Conservation (phyloP, 2,888 invertebrate genomes). For the Hemaris fuciformis region DNA sequence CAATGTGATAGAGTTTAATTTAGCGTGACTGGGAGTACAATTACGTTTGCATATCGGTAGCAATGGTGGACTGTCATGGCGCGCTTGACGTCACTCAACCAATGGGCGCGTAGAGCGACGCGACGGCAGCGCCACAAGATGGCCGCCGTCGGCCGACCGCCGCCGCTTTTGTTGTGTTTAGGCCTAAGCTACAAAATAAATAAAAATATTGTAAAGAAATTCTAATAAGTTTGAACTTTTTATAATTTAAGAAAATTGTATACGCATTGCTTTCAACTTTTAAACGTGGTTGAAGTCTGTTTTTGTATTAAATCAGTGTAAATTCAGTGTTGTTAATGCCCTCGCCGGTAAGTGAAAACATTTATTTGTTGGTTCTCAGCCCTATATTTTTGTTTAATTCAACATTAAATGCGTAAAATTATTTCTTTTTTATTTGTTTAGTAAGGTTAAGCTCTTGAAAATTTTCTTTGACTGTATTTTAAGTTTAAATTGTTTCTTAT, state of each 20-base stretch:
- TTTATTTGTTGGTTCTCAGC: slow-evolving; percentile 18
- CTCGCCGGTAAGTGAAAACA: slow-evolving; percentile 37
- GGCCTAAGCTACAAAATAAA: slow-evolving; percentile 69
- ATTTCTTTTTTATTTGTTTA: neutral
- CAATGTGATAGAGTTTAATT: slow-evolving; percentile 38
- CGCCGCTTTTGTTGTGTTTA: slow-evolving; percentile 74
- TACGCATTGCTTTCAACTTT: slow-evolving; percentile 18
- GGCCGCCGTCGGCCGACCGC: slow-evolving; percentile 72
- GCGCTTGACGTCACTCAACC: slow-evolving; percentile 77
- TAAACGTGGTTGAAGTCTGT: slow-evolving; percentile 19
- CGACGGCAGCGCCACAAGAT: slow-evolving; percentile 79
- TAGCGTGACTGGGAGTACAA: slow-evolving; percentile 31
- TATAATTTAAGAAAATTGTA: slow-evolving; percentile 23
- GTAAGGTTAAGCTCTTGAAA: neutral
- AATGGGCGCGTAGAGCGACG: slow-evolving; percentile 67
- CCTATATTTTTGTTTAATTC: neutral
- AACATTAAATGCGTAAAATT: neutral
- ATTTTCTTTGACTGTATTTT: neutral
- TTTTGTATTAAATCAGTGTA: slow-evolving; percentile 30
- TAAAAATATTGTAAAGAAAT: slow-evolving; percentile 34
- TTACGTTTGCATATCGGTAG: slow-evolving; percentile 54
- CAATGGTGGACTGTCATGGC: slow-evolving; percentile 77
- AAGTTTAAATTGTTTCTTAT: neutral
- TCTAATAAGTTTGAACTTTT: slow-evolving; percentile 25
- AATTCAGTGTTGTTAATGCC: slow-evolving; percentile 38